Evolutionary conservation across 2,888 invertebrate species (phyloP), one percentile per base, ranked within the genome.

Genomic region (Trachelus stipa): DNA sequence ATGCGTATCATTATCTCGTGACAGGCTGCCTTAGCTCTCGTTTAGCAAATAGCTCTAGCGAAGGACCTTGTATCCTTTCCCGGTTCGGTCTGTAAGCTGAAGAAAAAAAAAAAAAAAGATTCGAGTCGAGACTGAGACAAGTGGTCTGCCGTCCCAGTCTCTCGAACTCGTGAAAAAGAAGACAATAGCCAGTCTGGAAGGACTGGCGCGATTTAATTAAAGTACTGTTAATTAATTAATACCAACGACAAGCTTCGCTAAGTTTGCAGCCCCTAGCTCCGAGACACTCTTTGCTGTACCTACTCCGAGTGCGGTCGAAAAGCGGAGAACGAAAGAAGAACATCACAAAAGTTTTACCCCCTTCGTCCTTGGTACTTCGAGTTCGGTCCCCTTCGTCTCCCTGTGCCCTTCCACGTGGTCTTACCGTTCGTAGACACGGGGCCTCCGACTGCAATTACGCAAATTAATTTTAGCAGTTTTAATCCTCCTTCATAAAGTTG

Each of bases 141-240:
- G 56, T 56, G 56, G 56, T 56, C 56, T 23, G 9, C 23, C 56
- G 56, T 56, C 9, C 56, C 56, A 56, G 56, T 56, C 56, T 56
- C 56, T 15, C 23, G 56, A 56, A 23, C 23, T 56, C 23, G 9
- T 56, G 56, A 23, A 56, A 56, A 56, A 56, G 56, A 56, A 56
- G 56, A 56, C 56, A 56, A 56, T 56, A 56, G 56, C 56, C 56
- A 23, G 56, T 56, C 56, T 71, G 30, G 30, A n/a, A 71, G 71
- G 71, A 23, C 23, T 76, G 80, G 81, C 80, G 85, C 82, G 84
- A 85, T 87, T 86, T 86, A 85, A 87, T 87, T 87, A 85, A 85
- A 82, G 83, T 83, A 82, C 83, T 83, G 81, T 87, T 86, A 87
- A 87, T 87, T 86, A 85, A 86, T 85, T 86, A 86, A 84, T 83